A percentile compares a stretch with the other conserved stretches of the same genome.
Conservation (phyloP, 2,888 invertebrate genomes). For the Resseliella maxima region DNA sequence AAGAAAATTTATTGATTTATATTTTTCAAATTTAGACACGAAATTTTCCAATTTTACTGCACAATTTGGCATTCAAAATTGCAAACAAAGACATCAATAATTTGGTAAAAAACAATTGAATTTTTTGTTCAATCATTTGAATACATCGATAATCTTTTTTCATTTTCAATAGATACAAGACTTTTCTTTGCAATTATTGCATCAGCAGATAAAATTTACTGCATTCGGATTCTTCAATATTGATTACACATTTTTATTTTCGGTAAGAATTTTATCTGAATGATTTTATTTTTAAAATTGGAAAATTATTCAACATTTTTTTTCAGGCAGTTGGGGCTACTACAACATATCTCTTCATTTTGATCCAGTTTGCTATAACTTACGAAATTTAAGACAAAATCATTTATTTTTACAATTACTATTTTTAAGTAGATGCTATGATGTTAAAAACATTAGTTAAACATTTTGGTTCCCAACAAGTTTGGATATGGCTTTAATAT, state of each 20-base stretch:
- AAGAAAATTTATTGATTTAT: too few species aligned
- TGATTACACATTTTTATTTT: constrained; percentile 5
- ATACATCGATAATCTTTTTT: neutral
- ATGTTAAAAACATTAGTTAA: too few species aligned
- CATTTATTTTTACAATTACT: too few species aligned
- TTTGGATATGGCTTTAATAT: too few species aligned
- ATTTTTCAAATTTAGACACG: too few species aligned
- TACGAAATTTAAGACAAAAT: neutral
- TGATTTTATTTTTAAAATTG: too few species aligned
- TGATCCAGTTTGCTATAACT: neutral
- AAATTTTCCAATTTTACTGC: neutral
- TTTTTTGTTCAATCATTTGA: neutral
- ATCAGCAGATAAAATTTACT: neutral
- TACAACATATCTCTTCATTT: neutral
- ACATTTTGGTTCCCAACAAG: too few species aligned
- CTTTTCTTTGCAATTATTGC: neutral
- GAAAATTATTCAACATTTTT: too few species aligned
- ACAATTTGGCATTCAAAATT: neutral
- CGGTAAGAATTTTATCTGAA: neutral
- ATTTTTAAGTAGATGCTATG: too few species aligned
- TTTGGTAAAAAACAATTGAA: neutral
- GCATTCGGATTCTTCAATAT: neutral
- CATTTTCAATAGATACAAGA: neutral
- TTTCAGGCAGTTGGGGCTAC: neutral
- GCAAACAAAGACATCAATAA: neutral